Percentiles rank a stretch among this genome's conserved stretches.
Conservation (phyloP, 2,797 vertebrate genomes). For the Micrastur ruficollis region DNA sequence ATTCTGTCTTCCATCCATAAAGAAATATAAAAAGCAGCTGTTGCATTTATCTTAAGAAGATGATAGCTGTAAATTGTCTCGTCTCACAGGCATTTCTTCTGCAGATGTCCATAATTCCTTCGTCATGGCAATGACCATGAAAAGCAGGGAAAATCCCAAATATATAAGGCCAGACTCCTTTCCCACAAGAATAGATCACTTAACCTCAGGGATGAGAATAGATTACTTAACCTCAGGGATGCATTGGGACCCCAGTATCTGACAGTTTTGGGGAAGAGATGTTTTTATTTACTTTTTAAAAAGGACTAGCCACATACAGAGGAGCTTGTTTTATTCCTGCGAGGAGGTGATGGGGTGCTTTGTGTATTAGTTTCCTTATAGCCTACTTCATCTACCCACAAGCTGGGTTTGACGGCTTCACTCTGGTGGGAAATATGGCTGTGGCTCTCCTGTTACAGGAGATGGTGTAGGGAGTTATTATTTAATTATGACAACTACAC, state of each 20-base stretch:
- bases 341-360: neutral
- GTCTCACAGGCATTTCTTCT: slow-evolving; percentile 53
- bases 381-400: neutral
- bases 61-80: slow-evolving; percentile 64
- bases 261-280: neutral
- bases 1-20: slow-evolving; percentile 56
- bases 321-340: neutral
- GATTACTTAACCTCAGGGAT: neutral
- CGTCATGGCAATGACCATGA: neutral
- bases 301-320: neutral
- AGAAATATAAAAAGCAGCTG: slow-evolving; percentile 64
- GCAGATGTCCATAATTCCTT: slow-evolving; percentile 55
- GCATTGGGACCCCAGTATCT: neutral
- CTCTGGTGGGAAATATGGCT: neutral
- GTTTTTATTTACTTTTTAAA: neutral
- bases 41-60: slow-evolving; percentile 68
- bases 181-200: neutral
- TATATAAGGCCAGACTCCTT: neutral
- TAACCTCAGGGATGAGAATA: neutral
- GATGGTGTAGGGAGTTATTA: slow-evolving; percentile 56
- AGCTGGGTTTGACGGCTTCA: neutral
- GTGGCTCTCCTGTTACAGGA: slow-evolving; percentile 29
- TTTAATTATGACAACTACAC: slow-evolving; percentile 73
- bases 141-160: neutral
- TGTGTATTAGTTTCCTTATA: neutral